Conservation (phyloP, 2,888 invertebrate genomes). For the Eupithecia abbreviata region DNA sequence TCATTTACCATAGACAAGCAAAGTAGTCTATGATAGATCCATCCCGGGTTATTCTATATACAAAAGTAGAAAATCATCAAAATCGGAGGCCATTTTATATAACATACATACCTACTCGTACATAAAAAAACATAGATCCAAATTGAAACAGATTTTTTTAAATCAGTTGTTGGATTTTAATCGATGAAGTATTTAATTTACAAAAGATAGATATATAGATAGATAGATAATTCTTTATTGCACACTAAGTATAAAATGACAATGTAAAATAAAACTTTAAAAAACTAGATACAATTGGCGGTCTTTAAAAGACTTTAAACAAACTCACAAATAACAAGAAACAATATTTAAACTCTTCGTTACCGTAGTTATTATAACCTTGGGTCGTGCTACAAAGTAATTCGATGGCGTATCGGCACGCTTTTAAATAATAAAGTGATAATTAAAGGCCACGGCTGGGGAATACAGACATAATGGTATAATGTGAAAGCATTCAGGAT, state of each 20-base stretch:
- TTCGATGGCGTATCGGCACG: slow-evolving; percentile 47
- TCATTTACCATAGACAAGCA: too few species aligned
- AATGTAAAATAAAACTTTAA: too few species aligned
- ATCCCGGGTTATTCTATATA: background rate
- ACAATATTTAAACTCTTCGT: background rate
- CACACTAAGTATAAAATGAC: too few species aligned
- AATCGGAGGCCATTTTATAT: background rate
- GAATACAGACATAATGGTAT: slow-evolving; percentile 17
- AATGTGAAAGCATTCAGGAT: slow-evolving; percentile 8
- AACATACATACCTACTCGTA: background rate
- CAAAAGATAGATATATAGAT: too few species aligned
- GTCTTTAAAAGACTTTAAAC: too few species aligned
- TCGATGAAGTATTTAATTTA: too few species aligned
- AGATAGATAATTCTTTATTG: too few species aligned
- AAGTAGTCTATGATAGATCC: too few species aligned
- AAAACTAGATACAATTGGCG: too few species aligned
- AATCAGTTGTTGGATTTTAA: background rate
- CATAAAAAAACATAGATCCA: background rate
- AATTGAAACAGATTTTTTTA: background rate
- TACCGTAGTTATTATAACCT: background rate
- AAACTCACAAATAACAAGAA: background rate
- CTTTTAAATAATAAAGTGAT: slow-evolving; percentile 58
- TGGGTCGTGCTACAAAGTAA: background rate
- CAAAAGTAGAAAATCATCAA: background rate
- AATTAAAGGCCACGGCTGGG: slow-evolving; percentile 43